Evolutionary conservation across 2,888 invertebrate species (phyloP), one percentile per base, ranked within the genome.

Genomic region (Drosophila peninsularis): DNA sequence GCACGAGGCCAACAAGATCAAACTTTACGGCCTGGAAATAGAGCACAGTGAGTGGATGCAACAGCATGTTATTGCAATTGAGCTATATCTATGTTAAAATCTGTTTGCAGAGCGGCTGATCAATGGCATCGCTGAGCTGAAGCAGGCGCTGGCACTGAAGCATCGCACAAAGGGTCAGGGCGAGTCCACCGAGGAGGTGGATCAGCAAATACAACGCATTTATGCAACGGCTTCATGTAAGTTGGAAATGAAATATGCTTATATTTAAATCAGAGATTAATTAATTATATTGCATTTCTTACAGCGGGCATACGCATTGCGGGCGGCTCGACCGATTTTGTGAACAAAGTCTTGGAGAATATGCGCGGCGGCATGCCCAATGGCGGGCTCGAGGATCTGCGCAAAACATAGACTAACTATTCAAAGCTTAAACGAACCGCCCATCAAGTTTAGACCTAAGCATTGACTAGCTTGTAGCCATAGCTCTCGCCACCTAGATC

Each of bases 1-100:
- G 91, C 99, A 99, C 92, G 99, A 99, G 93, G 99, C 99, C 3
- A 99, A 99, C 91, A 99, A 99, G 93, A 95, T 99, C 62, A 99
- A 99, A 93, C 93, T 99, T 3, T 97, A 95, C 91, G 99, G 99
- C 39, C 94, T 99, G 82, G 98, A 98, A 92, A 95, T 95, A 88
- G 99, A 99, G 93, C 99, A 99, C 92, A 96, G 98, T 98, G 93
- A 95, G 96, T 94, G 2, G 0, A n/a, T 6, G 21, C 0, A 3
- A 30, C 6, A 30, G 6, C 6, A 30, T 30, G 1, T 10, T 21
- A 11, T n/a, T 0, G 19, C 1, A 9, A 5, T 32, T 14, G 7
- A 27, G 39, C 39, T 57, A 45, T 54, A 14, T 10, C n/a, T 17
- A 11, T 42, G 13, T 1, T 14, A 37, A 1, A 21, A 13, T 24